These are phyloP conservation scores for Tragopan temminckii DNA, from an alignment of 2,797 vertebrate species.

Conservation along the genomic window DNA sequence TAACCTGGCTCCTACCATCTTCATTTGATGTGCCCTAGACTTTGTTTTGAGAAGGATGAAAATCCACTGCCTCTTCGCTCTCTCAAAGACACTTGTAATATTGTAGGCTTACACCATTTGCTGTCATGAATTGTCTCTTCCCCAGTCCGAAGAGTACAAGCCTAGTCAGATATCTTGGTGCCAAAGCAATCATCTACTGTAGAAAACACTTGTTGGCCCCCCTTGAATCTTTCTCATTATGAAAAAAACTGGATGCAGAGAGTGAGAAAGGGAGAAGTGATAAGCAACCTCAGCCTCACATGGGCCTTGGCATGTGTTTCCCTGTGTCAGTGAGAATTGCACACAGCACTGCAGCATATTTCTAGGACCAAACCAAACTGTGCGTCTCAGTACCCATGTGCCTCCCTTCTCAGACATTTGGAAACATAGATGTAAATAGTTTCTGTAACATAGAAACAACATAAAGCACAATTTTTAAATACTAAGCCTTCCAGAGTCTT, in stretches of 20 bases:
- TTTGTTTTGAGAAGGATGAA: background rate
- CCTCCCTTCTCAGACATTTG: background rate
- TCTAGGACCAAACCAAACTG: background rate
- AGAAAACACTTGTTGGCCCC: background rate
- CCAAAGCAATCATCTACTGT: background rate
- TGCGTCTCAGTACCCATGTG: accelerated
- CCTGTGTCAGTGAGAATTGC: background rate
- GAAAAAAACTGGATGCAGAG: background rate
- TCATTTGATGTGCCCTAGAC: background rate
- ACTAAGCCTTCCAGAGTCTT: background rate
- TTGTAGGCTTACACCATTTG: background rate
- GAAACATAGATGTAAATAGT: background rate
- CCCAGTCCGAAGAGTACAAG: background rate
- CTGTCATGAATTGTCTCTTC: background rate
- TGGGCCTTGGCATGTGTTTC: background rate
- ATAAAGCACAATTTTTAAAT: background rate
- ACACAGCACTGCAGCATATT: background rate
- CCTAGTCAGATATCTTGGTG: background rate
- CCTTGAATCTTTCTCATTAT: background rate
- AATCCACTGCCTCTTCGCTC: background rate
- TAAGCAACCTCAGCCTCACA: background rate
- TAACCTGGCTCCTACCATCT: background rate
- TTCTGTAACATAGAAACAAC: background rate
- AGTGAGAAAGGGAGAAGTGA: background rate
- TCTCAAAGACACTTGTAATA: background rate